phyloP scores from a whole-genome alignment of 2,113 vertebrate genomes.

The Andinoacara biseriatus region DNA sequence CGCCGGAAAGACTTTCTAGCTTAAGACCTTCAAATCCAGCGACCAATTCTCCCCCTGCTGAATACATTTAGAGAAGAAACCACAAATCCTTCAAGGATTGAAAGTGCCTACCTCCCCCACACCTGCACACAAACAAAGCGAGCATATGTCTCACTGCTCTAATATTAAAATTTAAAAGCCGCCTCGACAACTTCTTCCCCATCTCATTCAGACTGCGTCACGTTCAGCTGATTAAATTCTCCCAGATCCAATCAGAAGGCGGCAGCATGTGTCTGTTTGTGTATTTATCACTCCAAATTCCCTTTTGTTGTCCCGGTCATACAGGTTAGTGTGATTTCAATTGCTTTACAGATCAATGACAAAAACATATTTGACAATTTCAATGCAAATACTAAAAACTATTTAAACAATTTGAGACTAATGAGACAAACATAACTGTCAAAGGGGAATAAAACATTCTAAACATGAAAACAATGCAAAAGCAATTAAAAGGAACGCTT shows the following conservation, averaged over 20 bases:
- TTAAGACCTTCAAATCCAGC: slow-evolving; percentile 31
- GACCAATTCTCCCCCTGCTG: slow-evolving; percentile 13
- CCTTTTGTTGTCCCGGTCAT: neutral
- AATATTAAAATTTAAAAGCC: slow-evolving; percentile 13
- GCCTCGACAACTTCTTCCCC: neutral
- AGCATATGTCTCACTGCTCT: slow-evolving; percentile 3
- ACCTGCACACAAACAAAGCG: slow-evolving; percentile 15
- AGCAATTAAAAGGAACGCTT: neutral
- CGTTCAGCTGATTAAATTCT: neutral
- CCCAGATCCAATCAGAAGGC: neutral
- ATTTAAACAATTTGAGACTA: neutral
- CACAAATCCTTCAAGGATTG: slow-evolving; percentile 33
- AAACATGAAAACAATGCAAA: neutral
- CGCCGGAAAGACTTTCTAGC: slow-evolving; percentile 11
- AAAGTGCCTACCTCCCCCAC: slow-evolving; percentile 19
- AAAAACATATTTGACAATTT: neutral
- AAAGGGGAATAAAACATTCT: neutral
- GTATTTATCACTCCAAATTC: neutral
- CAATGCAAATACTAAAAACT: neutral
- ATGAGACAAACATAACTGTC: neutral
- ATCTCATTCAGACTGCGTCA: neutral
- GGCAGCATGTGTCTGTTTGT: neutral
- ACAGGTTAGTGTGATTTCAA: neutral
- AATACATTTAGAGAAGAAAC: slow-evolving; percentile 33
- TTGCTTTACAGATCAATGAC: neutral